These are phyloP conservation scores for Reinhardtius hippoglossoides DNA, from an alignment of 2,113 vertebrate genomes.

Conservation along the genomic window DNA sequence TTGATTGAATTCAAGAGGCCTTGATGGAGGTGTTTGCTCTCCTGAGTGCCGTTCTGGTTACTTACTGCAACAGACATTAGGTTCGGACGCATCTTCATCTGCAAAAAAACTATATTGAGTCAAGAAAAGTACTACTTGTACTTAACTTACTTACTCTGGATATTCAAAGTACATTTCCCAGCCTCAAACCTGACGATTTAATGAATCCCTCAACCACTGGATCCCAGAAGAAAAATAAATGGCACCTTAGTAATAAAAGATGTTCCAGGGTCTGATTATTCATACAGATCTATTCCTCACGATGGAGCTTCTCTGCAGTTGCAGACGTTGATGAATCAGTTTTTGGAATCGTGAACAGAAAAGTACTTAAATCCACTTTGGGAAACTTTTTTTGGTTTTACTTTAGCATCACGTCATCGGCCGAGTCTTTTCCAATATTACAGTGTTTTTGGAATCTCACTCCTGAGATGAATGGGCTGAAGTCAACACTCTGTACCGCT, in stretches of 20 bases:
- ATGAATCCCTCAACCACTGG: not conserved
- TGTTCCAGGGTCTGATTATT: not conserved
- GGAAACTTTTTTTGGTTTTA: not conserved
- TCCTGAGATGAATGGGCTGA: conserved; percentile 1
- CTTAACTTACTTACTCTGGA: no score
- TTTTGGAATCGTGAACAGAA: not conserved
- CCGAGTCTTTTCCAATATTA: not conserved
- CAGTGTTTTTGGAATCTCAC: not conserved
- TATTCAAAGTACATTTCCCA: no score
- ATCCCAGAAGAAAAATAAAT: conserved; percentile 1
- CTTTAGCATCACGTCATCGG: not conserved
- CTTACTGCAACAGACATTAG: no score
- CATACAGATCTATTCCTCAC: not conserved
- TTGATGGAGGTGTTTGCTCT: no score
- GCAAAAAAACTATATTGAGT: no score
- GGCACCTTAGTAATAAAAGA: not conserved
- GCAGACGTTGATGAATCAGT: not conserved
- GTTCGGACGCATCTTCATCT: no score
- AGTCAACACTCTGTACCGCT: no score
- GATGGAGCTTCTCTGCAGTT: conserved; percentile 4
- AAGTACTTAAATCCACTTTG: not conserved
- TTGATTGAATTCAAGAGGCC: no score
- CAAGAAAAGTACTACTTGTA: no score
- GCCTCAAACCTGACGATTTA: no score
- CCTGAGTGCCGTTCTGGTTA: no score